Evolutionary conservation across 2,888 invertebrate species (phyloP).

Genomic region (Portevinia maculata): DNA sequence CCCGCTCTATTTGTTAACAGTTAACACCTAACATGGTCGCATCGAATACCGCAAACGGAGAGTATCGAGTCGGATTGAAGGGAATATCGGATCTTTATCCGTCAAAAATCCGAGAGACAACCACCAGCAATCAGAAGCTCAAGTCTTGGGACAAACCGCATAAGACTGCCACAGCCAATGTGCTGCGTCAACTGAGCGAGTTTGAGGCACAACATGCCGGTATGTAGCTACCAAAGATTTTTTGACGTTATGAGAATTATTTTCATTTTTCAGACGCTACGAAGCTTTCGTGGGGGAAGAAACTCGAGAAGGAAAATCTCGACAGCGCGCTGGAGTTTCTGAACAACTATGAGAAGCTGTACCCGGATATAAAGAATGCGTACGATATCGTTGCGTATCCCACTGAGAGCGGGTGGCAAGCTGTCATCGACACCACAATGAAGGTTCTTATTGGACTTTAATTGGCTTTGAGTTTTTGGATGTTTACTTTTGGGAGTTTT

Average conservation of each 20-base stretch:
- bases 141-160: constrained; percentile 93
- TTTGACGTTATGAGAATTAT: background rate
- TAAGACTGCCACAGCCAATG: constrained; percentile 90
- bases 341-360: constrained; percentile 93
- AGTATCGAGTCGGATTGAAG: constrained; percentile 94
- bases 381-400: constrained; percentile 97
- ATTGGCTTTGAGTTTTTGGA: constrained; percentile 87
- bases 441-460: constrained; percentile 74
- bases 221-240: constrained; percentile 72
- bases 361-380: constrained; percentile 92
- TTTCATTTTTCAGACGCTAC: constrained; percentile 80
- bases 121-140: constrained; percentile 90
- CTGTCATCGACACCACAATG: constrained; percentile 81
- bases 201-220: constrained; percentile 88
- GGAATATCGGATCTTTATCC: constrained; percentile 94
- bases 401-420: constrained; percentile 93
- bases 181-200: constrained; percentile 88
- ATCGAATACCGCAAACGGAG: constrained; percentile 90
- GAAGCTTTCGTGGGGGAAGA: constrained; percentile 87
- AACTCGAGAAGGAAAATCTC: constrained; percentile 93
- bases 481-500: constrained; percentile 87
- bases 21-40: constrained; percentile 79
- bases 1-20: constrained; percentile 63
- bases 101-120: constrained; percentile 90
- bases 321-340: constrained; percentile 93